Percentiles rank a stretch among this genome's conserved stretches.
These are phyloP conservation scores for Scolopax bukidnonensis DNA, from an alignment of 2,797 vertebrate genomes.

Conservation along the genomic window DNA sequence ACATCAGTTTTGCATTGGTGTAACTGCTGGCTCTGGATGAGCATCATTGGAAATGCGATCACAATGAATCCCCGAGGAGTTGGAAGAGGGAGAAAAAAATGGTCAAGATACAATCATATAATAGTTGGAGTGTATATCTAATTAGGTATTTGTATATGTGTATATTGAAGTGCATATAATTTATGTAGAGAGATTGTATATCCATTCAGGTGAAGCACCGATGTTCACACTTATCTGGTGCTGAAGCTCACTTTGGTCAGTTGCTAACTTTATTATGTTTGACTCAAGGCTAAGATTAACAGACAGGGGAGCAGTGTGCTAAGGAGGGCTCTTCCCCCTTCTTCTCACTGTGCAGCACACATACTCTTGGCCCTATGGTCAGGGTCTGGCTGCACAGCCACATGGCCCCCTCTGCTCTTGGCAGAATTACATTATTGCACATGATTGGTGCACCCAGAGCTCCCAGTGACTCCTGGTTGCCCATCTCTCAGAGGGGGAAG, in stretches of 20 bases:
- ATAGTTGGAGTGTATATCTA: not conserved
- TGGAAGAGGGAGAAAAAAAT: not conserved
- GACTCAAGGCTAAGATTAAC: not conserved
- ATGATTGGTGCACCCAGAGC: not conserved
- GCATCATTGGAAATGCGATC: not conserved
- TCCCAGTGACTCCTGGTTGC: not conserved
- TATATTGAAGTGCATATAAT: not conserved
- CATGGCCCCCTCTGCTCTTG: not conserved
- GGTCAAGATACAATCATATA: not conserved
- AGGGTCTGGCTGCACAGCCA: not conserved
- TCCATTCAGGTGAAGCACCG: not conserved
- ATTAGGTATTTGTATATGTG: not conserved
- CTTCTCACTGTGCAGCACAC: not conserved
- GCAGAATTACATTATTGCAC: not conserved
- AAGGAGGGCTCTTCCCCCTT: not conserved
- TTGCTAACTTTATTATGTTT: not conserved
- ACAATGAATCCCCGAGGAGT: rapidly evolving
- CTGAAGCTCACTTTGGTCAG: not conserved
- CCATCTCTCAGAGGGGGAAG: rapidly evolving
- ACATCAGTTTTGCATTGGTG: not conserved
- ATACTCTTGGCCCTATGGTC: rapidly evolving
- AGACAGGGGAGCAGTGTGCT: too few species aligned
- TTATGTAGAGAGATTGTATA: not conserved
- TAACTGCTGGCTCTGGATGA: not conserved
- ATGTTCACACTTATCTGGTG: not conserved